Evolutionary conservation across 2,888 invertebrate genomes (phyloP).

Genomic region (Sturmia bella): DNA sequence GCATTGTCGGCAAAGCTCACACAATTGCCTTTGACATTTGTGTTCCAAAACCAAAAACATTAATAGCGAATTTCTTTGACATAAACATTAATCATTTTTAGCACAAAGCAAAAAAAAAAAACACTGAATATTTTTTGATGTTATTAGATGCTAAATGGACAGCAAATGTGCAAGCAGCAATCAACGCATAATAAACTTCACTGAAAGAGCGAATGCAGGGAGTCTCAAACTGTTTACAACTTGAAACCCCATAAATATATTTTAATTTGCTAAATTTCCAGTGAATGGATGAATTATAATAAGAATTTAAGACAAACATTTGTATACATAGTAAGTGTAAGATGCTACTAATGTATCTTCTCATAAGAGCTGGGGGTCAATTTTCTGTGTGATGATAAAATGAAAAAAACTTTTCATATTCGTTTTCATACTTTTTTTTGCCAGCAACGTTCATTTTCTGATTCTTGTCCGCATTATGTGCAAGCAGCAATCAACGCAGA

Average conservation of each 20-base stretch:
- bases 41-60: constrained; percentile 33
- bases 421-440: too few species aligned
- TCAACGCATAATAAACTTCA: constrained; percentile 17
- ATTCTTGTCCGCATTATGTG: too few species aligned
- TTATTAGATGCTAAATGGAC: constrained; percentile 51
- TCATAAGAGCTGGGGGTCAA: too few species aligned
- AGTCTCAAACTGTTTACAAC: constrained; percentile 3
- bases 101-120: constrained; percentile 17
- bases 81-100: constrained; percentile 63
- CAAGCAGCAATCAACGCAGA: constrained; percentile 10
- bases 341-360: too few species aligned
- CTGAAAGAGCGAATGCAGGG: constrained; percentile 28
- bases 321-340: too few species aligned
- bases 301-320: background rate
- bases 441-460: too few species aligned
- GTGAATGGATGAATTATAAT: background rate
- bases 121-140: constrained; percentile 14
- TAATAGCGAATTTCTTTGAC: constrained; percentile 64
- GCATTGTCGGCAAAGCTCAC: constrained; percentile 46
- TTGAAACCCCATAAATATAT: too few species aligned
- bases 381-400: too few species aligned
- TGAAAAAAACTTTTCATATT: too few species aligned
- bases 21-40: constrained; percentile 46
- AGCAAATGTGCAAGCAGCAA: constrained; percentile 32
- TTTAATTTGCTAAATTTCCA: background rate